Evolutionary conservation across 35 echinoderm and acorn worm species (phyloP), one percentile per base, ranked within the genome.

Genomic region (Amphiura filiformis): DNA sequence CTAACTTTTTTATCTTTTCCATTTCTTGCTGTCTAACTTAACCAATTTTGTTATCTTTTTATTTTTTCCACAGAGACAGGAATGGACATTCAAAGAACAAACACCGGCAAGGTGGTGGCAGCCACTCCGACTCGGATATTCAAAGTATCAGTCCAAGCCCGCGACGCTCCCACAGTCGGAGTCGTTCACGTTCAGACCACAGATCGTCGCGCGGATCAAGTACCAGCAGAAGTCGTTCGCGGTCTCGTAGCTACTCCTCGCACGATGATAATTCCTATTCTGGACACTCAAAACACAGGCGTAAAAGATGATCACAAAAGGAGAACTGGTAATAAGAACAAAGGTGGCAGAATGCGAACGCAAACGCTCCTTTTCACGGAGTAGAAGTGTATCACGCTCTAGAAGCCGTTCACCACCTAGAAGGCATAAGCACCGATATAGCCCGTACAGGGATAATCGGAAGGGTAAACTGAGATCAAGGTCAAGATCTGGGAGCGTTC

Each of bases 141-240:
- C 83, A 61, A 37, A 61, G 83, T 37, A 34, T 38, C 20, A 56
- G 32, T 35, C 49, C 49, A 9, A 85, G 83, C 56, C 44, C 49
- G 35, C 83, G 64, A 34, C 36, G 23, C n/a, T 85, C 83, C 7
- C 81, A 52, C 81, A 83, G 81, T 44, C 81, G 81, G 31, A 83
- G 81, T 28, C 56, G 83, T 20, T 65, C 49, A 34, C 83, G 33
- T 28, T 85, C 83, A 30, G 17, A 30, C 26, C 28, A 18, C 28
- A 5, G 17, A 18, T 26, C 17, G 11, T 70, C 61, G 2, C 2
- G 28, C 52, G 34, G 83, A n/a, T 65, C 83, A 33, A 65, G 2
- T 56, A 85, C 52, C 32, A 85, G 52, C 83, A 85, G 47, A 37
- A 85, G 61, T n/a, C 83, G 37, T 38, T 20, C 23, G 15, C 80